Evolutionary conservation across 2,888 invertebrate genomes (phyloP).

Genomic region (Athalia cordata): DNA sequence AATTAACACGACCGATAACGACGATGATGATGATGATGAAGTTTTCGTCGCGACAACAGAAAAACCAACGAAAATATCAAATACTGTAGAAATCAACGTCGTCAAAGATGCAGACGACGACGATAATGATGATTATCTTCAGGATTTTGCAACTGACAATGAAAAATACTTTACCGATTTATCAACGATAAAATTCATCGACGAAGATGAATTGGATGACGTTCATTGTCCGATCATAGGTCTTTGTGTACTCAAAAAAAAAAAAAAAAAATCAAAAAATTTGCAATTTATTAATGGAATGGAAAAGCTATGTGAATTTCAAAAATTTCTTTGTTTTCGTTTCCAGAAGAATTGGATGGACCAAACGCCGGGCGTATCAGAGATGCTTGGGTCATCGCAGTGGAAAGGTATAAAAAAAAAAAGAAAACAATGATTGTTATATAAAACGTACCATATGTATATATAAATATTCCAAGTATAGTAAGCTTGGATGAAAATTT

Average conservation of each 20-base stretch:
- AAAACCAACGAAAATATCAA: no score
- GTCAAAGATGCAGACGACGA: not conserved
- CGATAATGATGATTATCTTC: not conserved
- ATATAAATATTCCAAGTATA: not conserved
- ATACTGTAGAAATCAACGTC: conserved; percentile 6
- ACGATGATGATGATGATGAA: not conserved
- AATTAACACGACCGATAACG: conserved; percentile 1
- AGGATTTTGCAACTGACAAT: conserved; percentile 13
- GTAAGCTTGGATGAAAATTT: not conserved
- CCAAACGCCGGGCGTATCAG: conserved; percentile 77
- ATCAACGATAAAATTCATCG: conserved; percentile 68
- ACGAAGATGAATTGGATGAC: conserved; percentile 64
- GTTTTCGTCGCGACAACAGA: not conserved
- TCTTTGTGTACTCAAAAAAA: conserved; percentile 21
- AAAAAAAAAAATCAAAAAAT: not conserved
- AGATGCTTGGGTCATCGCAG: conserved; percentile 98
- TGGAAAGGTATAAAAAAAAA: conserved; percentile 86
- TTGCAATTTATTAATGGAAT: not conserved
- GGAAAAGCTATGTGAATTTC: not conserved
- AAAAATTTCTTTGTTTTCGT: conserved; percentile 54
- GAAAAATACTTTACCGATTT: conserved; percentile 62
- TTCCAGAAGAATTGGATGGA: conserved; percentile 70
- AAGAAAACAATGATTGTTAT: conserved; percentile 14
- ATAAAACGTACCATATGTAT: not conserved
- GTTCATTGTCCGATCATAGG: conserved; percentile 36